phyloP scores from a whole-genome alignment of 2,113 vertebrate genomes.

The Gymnogyps californianus region DNA sequence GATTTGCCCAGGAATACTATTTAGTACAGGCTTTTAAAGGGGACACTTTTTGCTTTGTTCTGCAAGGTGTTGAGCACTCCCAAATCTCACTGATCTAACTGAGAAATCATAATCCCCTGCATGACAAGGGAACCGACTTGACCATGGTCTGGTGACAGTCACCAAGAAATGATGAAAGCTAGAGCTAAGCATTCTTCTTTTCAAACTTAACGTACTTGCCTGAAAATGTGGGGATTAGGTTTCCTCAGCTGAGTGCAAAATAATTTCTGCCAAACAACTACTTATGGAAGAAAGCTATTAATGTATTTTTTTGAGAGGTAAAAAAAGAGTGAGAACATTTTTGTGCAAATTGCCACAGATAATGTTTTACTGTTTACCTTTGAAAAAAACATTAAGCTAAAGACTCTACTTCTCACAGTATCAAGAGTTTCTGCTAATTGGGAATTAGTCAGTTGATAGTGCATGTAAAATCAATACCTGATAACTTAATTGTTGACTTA shows the following conservation, averaged over 20 bases:
- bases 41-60: not conserved
- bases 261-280: not conserved
- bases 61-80: not conserved
- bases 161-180: not conserved
- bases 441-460: not conserved
- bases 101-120: not conserved
- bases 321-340: not conserved
- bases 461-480: not conserved
- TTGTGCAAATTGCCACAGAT: not conserved
- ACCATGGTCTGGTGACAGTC: not conserved
- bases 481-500: not conserved
- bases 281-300: not conserved
- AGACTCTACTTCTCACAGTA: not conserved
- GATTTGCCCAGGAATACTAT: not conserved
- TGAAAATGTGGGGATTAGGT: not conserved
- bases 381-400: not conserved
- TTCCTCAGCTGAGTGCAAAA: not conserved
- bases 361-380: not conserved
- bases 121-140: fast-evolving
- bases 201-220: not conserved
- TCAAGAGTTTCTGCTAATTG: not conserved
- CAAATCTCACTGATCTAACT: not conserved
- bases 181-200: not conserved
- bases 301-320: not conserved
- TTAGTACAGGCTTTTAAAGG: not conserved